A percentile compares a stretch with the other conserved stretches of the same genome.
phyloP scores from a whole-genome alignment of 2,113 vertebrate species.

The Rhinoderma darwinii region DNA sequence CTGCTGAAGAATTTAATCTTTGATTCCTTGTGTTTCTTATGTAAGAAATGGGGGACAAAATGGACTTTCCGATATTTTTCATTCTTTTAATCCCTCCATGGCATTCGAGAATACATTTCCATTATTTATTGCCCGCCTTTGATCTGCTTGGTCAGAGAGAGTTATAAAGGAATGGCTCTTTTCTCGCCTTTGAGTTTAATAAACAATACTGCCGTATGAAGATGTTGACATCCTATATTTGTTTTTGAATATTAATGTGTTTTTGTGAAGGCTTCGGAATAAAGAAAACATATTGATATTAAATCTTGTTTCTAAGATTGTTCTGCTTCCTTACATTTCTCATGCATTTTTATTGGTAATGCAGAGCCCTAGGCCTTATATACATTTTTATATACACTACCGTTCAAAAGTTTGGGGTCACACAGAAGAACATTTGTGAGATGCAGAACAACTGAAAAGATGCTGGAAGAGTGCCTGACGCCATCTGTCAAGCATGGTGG shows the following conservation, averaged over 20 bases:
- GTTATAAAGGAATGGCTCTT: background rate
- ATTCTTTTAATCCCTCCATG: constrained; percentile 39
- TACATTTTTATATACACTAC: background rate
- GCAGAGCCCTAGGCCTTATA: background rate
- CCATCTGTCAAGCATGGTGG: no score
- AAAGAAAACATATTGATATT: constrained; percentile 18
- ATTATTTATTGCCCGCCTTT: constrained; percentile 41
- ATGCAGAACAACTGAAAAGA: no score
- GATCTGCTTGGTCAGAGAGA: constrained; percentile 39
- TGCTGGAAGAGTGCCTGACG: no score
- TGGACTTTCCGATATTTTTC: constrained; percentile 35
- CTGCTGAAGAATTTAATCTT: constrained; percentile 6
- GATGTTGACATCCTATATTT: constrained; percentile 25
- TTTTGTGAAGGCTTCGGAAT: background rate
- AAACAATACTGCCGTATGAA: background rate
- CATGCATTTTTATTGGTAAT: background rate
- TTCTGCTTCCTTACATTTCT: background rate
- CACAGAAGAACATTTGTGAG: no score
- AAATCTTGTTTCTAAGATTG: background rate
- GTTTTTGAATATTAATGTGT: constrained; percentile 18
- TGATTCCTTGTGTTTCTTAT: constrained; percentile 25
- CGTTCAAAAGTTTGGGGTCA: no score
- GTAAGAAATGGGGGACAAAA: constrained; percentile 20
- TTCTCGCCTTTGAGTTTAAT: constrained; percentile 26
- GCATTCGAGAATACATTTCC: constrained; percentile 15